Evolutionary conservation across 2,888 invertebrate species (phyloP).

Genomic region (Phasia obesa): DNA sequence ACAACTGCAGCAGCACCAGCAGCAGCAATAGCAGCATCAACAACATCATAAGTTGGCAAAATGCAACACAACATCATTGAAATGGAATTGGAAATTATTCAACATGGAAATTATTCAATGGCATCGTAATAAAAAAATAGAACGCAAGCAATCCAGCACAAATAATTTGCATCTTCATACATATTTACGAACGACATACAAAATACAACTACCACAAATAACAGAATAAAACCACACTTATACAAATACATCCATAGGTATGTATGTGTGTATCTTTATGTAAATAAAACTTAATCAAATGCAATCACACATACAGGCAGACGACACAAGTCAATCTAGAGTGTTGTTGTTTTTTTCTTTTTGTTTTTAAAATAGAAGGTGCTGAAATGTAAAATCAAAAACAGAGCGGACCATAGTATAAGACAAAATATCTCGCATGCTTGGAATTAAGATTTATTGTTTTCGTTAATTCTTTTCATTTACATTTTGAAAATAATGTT

Average conservation of each 20-base stretch:
- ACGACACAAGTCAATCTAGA: slow-evolving; percentile 25
- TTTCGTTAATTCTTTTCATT: no score
- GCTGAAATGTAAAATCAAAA: slow-evolving; percentile 17
- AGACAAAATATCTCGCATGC: no score
- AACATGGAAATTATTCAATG: slow-evolving; percentile 63
- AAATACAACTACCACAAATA: slow-evolving; percentile 59
- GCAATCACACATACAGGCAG: slow-evolving; percentile 8
- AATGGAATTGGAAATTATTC: slow-evolving; percentile 66
- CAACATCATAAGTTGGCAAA: slow-evolving; percentile 1
- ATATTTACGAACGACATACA: slow-evolving; percentile 16
- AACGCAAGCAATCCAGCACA: slow-evolving; percentile 15
- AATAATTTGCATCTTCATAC: slow-evolving; percentile 26
- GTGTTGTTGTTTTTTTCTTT: not conserved
- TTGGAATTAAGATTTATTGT: no score
- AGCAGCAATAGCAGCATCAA: not conserved
- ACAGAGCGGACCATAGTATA: not conserved
- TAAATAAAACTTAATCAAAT: slow-evolving; percentile 14
- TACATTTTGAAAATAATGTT: no score
- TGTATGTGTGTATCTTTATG: no score
- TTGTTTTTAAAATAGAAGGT: slow-evolving; percentile 3
- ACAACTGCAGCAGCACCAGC: not conserved
- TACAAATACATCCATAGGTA: not conserved
- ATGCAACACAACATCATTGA: slow-evolving; percentile 59
- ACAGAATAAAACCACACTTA: not conserved
- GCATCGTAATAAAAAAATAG: slow-evolving; percentile 7